Base-by-base conservation (phyloP, 1,140 invertebrate species). In the Arion vulgaris region DNA sequence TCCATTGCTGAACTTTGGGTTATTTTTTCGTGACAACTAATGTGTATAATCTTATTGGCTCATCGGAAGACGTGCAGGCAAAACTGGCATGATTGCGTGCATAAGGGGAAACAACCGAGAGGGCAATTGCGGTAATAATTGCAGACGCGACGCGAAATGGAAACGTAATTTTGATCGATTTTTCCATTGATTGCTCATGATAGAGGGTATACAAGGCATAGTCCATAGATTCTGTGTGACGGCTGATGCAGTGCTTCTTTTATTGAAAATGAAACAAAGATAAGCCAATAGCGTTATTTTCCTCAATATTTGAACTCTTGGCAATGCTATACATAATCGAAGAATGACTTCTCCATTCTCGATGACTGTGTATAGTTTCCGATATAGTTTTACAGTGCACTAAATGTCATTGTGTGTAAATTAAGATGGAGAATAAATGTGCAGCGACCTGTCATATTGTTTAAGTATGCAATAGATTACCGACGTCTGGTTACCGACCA, bases 11-110 rank as follows among this genome's bases (percentile, higher is more conserved):
- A 75, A 75, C 53, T 74, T 75, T 75, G 45, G 15, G 73, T 75
- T 75, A 75, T 75, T 75, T 72, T n/a, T 75, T 75, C 73, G 73
- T 75, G 73, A 75, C 73, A 51, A 34, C 45, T 75, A 75, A 75
- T 75, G 45, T 51, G 7, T 75, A 51, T 75, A 75, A 75, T 75
- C 73, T 45, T 75, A 2, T 9, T 7, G 73, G 45, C 1, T 49
- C 13, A 75, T 34, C 73, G 73, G 73, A 75, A 75, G 73, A 15
- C 7, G 45, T 23, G 38, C 32, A 49, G 34, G 26, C 32, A 34
- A 32, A n/a, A 38, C 23, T 26, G 17, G 7, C 34, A 36, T 41
- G 51, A 62, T 78, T 38, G 51, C 76, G 76, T 78, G 76, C 57
- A 62, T 34, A 41, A 26, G 39, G 57, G 53, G 38, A 39, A 34